Conservation (phyloP, 2,888 invertebrate genomes). For the Polyploca ridens region DNA sequence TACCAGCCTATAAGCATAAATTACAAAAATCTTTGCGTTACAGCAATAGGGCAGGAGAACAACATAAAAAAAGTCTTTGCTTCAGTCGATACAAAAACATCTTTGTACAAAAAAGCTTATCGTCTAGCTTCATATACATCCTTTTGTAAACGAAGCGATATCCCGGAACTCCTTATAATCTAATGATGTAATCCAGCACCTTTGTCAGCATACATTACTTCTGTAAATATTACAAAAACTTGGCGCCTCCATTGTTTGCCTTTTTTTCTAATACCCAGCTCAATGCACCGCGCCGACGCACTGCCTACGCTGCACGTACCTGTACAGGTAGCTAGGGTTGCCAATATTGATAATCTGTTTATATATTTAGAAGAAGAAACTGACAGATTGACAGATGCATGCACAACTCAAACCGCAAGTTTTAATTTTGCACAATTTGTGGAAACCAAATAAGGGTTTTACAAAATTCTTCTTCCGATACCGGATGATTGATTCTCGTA, state of each 20-base stretch:
- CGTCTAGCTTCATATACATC: neutral
- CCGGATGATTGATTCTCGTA: too few relatives aligned
- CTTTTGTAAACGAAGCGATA: neutral
- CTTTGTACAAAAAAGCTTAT: neutral
- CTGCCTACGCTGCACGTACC: conserved; percentile 29
- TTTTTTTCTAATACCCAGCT: conserved; percentile 33
- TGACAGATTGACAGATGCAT: too few relatives aligned
- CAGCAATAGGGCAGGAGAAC: too few relatives aligned
- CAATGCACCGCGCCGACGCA: conserved; percentile 40
- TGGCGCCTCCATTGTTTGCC: conserved; percentile 45
- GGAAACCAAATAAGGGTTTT: too few relatives aligned
- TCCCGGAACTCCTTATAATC: conserved; percentile 4
- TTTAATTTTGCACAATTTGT: too few relatives aligned
- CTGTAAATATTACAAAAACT: conserved; percentile 24
- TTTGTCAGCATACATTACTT: neutral
- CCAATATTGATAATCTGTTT: neutral
- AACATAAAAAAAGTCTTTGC: too few relatives aligned
- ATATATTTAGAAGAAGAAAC: too few relatives aligned
- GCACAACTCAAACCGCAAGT: too few relatives aligned
- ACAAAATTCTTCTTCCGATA: too few relatives aligned
- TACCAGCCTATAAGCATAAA: too few relatives aligned
- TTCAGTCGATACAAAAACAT: too few relatives aligned
- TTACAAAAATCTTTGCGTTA: too few relatives aligned
- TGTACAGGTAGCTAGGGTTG: conserved; percentile 4
- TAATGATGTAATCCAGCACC: conserved; percentile 8